These are phyloP conservation scores for Tipula unca DNA, from an alignment of 2,888 invertebrate species.

Conservation along the genomic window DNA sequence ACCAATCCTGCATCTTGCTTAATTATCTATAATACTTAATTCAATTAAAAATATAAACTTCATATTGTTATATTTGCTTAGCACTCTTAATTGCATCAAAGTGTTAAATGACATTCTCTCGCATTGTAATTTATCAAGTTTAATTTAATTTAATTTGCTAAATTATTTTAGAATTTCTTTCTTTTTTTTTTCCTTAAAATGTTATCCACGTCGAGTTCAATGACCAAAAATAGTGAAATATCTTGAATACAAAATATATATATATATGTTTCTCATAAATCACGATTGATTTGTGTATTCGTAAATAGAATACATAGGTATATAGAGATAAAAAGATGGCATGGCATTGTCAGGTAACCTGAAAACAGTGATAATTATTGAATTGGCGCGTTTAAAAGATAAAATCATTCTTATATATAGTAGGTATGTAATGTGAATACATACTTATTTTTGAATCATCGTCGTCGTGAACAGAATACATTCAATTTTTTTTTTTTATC, in stretches of 20 bases:
- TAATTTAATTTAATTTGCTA: background rate
- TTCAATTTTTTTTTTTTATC: background rate
- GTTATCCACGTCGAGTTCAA: background rate
- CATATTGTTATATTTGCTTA: background rate
- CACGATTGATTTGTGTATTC: background rate
- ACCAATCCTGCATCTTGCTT: background rate
- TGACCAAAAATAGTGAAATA: background rate
- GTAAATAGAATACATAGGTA: background rate
- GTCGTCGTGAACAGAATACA: background rate
- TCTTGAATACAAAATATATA: background rate
- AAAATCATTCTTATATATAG: background rate
- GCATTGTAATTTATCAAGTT: background rate
- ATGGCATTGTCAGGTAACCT: background rate
- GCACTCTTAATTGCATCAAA: background rate
- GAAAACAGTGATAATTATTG: background rate
- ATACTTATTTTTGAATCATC: background rate
- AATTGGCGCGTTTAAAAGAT: background rate
- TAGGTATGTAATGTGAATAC: background rate
- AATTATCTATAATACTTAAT: background rate
- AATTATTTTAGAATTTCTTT: background rate
- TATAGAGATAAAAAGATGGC: background rate
- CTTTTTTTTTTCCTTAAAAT: background rate
- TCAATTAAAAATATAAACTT: background rate
- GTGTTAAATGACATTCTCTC: background rate
- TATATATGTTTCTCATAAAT: background rate